A percentile compares a stretch with the other conserved stretches of the same genome.
phyloP scores from a whole-genome alignment of 2,888 invertebrate genomes.

The Drosophila nr. medialis region DNA sequence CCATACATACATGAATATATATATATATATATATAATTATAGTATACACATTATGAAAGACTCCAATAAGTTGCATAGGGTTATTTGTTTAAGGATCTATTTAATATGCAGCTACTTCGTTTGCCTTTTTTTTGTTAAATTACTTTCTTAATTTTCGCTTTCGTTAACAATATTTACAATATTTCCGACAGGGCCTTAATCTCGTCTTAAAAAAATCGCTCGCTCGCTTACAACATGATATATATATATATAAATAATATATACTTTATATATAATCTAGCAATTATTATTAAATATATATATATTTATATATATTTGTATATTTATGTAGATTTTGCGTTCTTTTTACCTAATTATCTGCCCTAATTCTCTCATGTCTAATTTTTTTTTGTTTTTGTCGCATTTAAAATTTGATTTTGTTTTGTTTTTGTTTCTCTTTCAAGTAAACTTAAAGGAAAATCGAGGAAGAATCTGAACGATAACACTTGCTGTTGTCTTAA shows the following conservation, averaged over 20 bases:
- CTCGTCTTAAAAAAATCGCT: slow-evolving; percentile 62
- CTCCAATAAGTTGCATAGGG: slow-evolving; percentile 26
- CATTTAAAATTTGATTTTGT: slow-evolving; percentile 31
- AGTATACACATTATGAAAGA: slow-evolving; percentile 38
- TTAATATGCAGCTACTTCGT: slow-evolving; percentile 53
- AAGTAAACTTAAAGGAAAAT: slow-evolving; percentile 45
- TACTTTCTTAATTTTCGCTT: slow-evolving; percentile 23
- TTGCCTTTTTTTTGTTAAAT: slow-evolving; percentile 25
- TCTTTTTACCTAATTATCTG: slow-evolving; percentile 27
- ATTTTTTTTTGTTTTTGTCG: slow-evolving; percentile 8
- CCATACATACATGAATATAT: slow-evolving; percentile 24
- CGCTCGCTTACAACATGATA: slow-evolving; percentile 67
- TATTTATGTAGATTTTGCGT: slow-evolving; percentile 46
- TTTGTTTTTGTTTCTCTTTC: slow-evolving; percentile 19
- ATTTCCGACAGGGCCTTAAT: slow-evolving; percentile 54
- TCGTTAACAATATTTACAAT: slow-evolving; percentile 74
- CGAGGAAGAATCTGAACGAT: slow-evolving; percentile 61
- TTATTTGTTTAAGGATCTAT: slow-evolving; percentile 57
- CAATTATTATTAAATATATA: slow-evolving; percentile 24
- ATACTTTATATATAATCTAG: slow-evolving; percentile 34
- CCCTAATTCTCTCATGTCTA: slow-evolving; percentile 25
- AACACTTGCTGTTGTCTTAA: slow-evolving; percentile 64
- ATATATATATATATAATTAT: slow-evolving; percentile 17
- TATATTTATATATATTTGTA: neutral
- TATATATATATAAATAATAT: slow-evolving; percentile 54